Evolutionary conservation across 2,888 invertebrate species (phyloP), one percentile per base, ranked within the genome.

Genomic region (Acrobasis repandana): DNA sequence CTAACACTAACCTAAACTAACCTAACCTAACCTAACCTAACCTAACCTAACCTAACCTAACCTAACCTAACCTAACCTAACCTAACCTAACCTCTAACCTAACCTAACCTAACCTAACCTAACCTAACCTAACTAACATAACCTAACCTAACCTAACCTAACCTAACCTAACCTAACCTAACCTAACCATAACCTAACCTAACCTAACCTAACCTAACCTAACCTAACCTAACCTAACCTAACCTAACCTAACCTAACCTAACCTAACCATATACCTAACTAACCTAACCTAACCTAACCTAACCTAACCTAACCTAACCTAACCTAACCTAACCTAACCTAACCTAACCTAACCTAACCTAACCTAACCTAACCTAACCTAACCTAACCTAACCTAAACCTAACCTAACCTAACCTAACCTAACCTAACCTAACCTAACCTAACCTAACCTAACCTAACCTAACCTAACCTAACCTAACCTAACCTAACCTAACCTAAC

Each of bases 41-140:
- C 63, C 65, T 61, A 59, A 62, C 61, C 61, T 61, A 64, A 63
- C 65, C 66, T 63, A 61, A 65, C 64, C 65, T 61, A 62, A 61
- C 63, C 64, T 61, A 61, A 65, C 62, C 65, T 59, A 63, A 65
- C 64, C 64, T 61, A 63, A 64, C 63, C 63, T 65, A 63, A 61
- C 61, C 63, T 61, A 62, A 65, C 62, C 62, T 63, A 63, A 63
- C 59, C 62, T 62, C 47, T 47, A 61, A 60, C 57, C 64, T 60
- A 61, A 56, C 63, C 62, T 64, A 62, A 60, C 64, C 62, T 63
- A 62, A 63, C 62, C 65, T 65, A 63, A 61, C 65, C 62, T 58
- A 61, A 54, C 63, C 60, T 61, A 63, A 54, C 65, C 62, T 63
- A 62, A 49, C 60, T 60, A 36, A 36, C 36, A 5, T 36, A 36